Evolutionary conservation across 2,797 vertebrate genomes (phyloP).

Genomic region (Scleropages formosus): DNA sequence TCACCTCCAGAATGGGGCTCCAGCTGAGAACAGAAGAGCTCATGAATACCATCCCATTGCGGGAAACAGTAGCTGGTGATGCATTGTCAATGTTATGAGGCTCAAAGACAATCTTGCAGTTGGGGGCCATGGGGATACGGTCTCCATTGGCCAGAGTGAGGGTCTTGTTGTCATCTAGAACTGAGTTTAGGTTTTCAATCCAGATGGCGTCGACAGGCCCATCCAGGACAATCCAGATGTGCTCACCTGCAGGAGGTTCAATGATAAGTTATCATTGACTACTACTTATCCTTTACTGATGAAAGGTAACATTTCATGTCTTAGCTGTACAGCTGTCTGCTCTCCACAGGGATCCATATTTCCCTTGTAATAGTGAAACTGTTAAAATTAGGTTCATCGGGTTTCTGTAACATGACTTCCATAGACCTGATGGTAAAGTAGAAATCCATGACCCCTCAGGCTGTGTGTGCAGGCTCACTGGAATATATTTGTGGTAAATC

Average conservation of each 20-base stretch:
- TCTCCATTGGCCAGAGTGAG: conserved; percentile 93
- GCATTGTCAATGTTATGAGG: conserved; percentile 97
- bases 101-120: conserved; percentile 94
- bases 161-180: conserved; percentile 94
- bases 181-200: conserved; percentile 98
- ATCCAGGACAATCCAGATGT: conserved; percentile 96
- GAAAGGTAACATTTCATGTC: too few species aligned
- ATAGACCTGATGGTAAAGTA: too few species aligned
- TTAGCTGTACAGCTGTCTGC: too few species aligned
- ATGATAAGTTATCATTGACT: too few species aligned
- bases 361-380: too few species aligned
- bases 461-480: too few species aligned
- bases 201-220: conserved; percentile 97
- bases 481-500: too few species aligned
- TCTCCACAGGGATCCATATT: too few species aligned
- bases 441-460: too few species aligned
- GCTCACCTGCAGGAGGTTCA: conserved; percentile 73
- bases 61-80: conserved; percentile 93
- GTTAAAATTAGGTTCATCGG: too few species aligned
- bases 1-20: conserved; percentile 91
- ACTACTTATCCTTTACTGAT: too few species aligned
- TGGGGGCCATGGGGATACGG: conserved; percentile 93
- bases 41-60: conserved; percentile 98
- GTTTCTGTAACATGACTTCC: too few species aligned
- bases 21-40: conserved; percentile 91